These are phyloP conservation scores for Orius insidiosus DNA, from an alignment of 1,140 invertebrate species.

Conservation along the genomic window DNA sequence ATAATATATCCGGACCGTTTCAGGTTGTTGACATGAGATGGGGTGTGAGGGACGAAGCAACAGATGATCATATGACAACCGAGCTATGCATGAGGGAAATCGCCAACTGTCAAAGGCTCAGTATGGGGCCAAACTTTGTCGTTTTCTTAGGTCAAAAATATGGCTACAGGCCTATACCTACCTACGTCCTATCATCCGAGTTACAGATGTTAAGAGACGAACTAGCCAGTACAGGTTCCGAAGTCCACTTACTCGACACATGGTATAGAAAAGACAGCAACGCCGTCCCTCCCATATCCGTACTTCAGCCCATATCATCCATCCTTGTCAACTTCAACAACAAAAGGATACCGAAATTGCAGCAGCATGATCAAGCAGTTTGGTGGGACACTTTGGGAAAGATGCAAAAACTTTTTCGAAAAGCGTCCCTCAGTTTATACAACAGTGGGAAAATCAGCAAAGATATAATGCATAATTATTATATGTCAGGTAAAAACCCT, in stretches of 20 bases:
- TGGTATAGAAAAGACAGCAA: conserved; percentile 97
- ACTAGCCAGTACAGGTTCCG: conserved; percentile 55
- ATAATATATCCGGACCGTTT: conserved; percentile 12
- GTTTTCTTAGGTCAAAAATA: conserved; percentile 96
- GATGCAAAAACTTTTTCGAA: conserved; percentile 87
- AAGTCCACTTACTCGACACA: conserved; percentile 67
- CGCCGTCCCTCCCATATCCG: conserved; percentile 79
- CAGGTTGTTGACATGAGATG: conserved; percentile 98
- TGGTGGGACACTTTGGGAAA: conserved; percentile 96
- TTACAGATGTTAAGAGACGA: conserved; percentile 74
- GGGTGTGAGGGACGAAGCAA: conserved; percentile 91
- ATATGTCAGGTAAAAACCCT: conserved; percentile 75
- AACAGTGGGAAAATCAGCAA: conserved; percentile 73
- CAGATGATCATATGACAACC: conserved; percentile 97
- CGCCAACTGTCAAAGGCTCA: conserved; percentile 88
- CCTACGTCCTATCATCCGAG: conserved; percentile 83
- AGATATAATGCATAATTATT: conserved; percentile 94
- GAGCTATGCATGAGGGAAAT: conserved; percentile 97
- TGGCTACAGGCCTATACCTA: conserved; percentile 91
- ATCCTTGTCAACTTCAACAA: conserved; percentile 96
- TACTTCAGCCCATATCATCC: conserved; percentile 91
- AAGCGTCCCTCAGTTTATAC: conserved; percentile 71
- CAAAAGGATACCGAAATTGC: conserved; percentile 85
- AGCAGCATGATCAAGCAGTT: conserved; percentile 86
- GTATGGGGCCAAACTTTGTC: conserved; percentile 97